Conservation (phyloP, 2,888 invertebrate genomes). For the Phalangium opilio region DNA sequence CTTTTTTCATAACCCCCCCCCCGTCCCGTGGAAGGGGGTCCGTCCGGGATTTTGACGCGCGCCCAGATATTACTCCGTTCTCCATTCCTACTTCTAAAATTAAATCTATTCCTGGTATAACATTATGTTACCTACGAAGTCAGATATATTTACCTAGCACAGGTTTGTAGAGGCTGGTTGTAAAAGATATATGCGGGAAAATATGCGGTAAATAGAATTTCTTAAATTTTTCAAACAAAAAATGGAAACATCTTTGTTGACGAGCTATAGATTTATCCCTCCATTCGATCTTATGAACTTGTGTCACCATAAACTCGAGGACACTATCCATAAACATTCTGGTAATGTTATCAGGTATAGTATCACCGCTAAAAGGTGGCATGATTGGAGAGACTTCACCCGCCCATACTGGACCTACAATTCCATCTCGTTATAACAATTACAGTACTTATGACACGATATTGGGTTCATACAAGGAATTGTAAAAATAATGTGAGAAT, state of each 20-base stretch:
- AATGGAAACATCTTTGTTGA: slow-evolving; percentile 72
- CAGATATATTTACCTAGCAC: slow-evolving; percentile 53
- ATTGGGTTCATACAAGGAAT: too few relatives aligned
- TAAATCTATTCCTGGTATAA: too few relatives aligned
- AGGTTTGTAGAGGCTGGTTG: slow-evolving; percentile 66
- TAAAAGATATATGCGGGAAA: slow-evolving; percentile 67
- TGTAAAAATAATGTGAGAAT: too few relatives aligned
- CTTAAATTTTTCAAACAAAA: slow-evolving; percentile 80
- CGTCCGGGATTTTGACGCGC: too few relatives aligned
- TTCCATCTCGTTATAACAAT: not conserved
- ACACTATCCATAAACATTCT: slow-evolving; percentile 74
- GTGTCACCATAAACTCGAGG: slow-evolving; percentile 77
- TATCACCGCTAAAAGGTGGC: slow-evolving; percentile 70
- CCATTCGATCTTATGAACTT: slow-evolving; percentile 62
- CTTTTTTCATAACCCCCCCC: too few relatives aligned
- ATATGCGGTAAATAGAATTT: slow-evolving; percentile 73
- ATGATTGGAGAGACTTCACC: slow-evolving; percentile 55
- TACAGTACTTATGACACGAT: not conserved
- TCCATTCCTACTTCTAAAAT: too few relatives aligned
- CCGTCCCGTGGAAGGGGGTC: too few relatives aligned
- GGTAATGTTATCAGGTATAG: slow-evolving; percentile 63
- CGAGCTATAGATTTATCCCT: slow-evolving; percentile 55
- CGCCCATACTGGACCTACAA: slow-evolving; percentile 42
- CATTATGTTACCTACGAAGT: too few relatives aligned
- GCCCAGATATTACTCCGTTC: too few relatives aligned